A percentile compares a stretch with the other conserved stretches of the same genome.
Conservation (phyloP, 1,140 invertebrate species). For the Drosophila prosaltans region DNA sequence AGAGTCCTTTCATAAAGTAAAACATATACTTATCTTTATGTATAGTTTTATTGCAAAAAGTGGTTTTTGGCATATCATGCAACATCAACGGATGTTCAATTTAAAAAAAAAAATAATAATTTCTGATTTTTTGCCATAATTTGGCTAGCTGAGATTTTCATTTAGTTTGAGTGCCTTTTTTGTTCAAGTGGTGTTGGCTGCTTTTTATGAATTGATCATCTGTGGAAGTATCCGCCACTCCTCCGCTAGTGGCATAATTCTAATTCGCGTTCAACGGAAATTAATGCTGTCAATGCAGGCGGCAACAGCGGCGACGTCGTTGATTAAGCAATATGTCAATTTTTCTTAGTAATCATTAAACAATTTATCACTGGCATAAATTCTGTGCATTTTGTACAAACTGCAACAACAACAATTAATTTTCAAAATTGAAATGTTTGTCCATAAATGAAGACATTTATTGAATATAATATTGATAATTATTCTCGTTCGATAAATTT, state of each 20-base stretch:
- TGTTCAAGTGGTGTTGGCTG: background rate
- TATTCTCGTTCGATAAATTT: too few species aligned
- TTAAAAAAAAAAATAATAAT: background rate
- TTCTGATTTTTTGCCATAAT: background rate
- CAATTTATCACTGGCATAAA: background rate
- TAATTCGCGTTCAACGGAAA: slow-evolving; percentile 24
- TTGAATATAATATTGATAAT: background rate
- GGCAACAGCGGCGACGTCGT: background rate
- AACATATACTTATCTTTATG: too few species aligned
- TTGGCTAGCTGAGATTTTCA: background rate
- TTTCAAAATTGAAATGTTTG: background rate
- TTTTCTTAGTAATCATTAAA: background rate
- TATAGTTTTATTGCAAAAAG: too few species aligned
- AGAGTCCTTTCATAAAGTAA: too few species aligned
- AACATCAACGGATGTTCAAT: background rate
- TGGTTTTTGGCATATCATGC: too few species aligned
- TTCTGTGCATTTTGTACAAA: background rate
- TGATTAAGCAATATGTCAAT: slow-evolving; percentile 12
- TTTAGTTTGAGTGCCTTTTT: background rate
- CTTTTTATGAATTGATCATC: background rate
- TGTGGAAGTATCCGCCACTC: background rate
- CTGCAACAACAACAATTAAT: background rate
- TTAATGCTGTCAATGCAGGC: background rate
- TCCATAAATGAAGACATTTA: slow-evolving; percentile 6
- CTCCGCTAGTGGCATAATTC: background rate